Conservation (phyloP, 2,797 vertebrate species). For the Trichosurus vulpecula region DNA sequence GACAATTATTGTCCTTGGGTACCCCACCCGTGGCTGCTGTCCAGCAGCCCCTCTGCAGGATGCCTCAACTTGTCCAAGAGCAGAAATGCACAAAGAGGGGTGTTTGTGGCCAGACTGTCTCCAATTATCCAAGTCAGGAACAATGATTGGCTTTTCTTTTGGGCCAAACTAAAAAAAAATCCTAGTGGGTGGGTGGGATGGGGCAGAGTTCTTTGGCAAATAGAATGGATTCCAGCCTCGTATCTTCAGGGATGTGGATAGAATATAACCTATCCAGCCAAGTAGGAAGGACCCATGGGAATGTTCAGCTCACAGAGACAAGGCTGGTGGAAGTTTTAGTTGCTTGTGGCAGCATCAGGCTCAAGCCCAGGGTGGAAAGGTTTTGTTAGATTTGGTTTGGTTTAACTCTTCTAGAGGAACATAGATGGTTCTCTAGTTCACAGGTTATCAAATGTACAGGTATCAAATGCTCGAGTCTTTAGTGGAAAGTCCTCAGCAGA, state of each 20-base stretch:
- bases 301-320: background rate
- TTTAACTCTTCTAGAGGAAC: background rate
- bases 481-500: background rate
- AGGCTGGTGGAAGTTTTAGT: background rate
- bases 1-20: slow-evolving; percentile 68
- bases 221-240: background rate
- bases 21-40: slow-evolving; percentile 55
- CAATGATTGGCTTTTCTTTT: slow-evolving; percentile 72
- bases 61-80: slow-evolving; percentile 66
- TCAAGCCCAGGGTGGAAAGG: rapidly evolving
- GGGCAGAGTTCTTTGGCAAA: background rate
- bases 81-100: slow-evolving; percentile 75
- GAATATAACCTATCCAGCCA: background rate
- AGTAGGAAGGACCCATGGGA: background rate
- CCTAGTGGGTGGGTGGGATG: slow-evolving; percentile 53
- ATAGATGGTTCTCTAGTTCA: background rate
- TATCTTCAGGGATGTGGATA: slow-evolving; percentile 44
- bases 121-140: slow-evolving; percentile 78
- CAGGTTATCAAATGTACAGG: background rate
- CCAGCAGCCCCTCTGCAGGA: slow-evolving; percentile 58
- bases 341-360: background rate
- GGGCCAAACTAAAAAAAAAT: slow-evolving; percentile 46
- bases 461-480: background rate
- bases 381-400: rapidly evolving
- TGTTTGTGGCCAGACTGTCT: slow-evolving; percentile 83